Evolutionary conservation across 1,140 invertebrate species (phyloP).

Genomic region (Drosophila mojavensis): DNA sequence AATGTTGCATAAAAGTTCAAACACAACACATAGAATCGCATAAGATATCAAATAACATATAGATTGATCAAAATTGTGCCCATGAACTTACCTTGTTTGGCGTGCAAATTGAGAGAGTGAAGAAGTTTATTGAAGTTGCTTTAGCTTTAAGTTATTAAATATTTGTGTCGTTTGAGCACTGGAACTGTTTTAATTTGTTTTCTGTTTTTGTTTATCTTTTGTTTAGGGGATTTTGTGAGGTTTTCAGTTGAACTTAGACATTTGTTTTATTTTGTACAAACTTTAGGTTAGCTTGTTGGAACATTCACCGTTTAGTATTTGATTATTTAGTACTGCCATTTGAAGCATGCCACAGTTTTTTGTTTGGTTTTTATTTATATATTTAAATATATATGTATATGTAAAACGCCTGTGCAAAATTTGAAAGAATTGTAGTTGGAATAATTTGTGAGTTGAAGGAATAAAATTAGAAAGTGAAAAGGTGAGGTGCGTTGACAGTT

Average conservation of each 20-base stretch:
- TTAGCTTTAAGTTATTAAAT: not conserved
- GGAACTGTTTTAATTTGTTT: conserved; percentile 3
- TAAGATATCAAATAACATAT: conserved; percentile 20
- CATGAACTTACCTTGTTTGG: conserved; percentile 34
- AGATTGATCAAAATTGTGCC: conserved; percentile 23
- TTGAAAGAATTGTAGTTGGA: conserved; percentile 5
- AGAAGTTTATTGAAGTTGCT: conserved; percentile 20
- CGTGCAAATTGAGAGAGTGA: conserved; percentile 30
- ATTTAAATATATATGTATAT: not conserved
- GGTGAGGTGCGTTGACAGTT: conserved; percentile 35
- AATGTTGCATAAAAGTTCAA: conserved; percentile 31
- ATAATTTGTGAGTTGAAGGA: conserved; percentile 14
- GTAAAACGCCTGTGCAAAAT: conserved; percentile 30
- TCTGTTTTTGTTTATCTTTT: not conserved
- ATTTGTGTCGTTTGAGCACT: conserved; percentile 24
- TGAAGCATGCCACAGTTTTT: conserved; percentile 42
- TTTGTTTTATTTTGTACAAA: conserved; percentile 32
- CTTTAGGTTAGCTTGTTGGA: conserved; percentile 43
- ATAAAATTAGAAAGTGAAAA: conserved; percentile 18
- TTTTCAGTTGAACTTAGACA: conserved; percentile 20
- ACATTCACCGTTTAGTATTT: conserved; percentile 52
- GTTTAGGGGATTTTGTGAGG: not conserved
- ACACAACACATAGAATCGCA: conserved; percentile 35
- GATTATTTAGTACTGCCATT: conserved; percentile 25
- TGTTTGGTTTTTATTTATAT: not conserved